These are phyloP conservation scores for Raja brachyura DNA, from an alignment of 2,113 vertebrate genomes.

Conservation along the genomic window DNA sequence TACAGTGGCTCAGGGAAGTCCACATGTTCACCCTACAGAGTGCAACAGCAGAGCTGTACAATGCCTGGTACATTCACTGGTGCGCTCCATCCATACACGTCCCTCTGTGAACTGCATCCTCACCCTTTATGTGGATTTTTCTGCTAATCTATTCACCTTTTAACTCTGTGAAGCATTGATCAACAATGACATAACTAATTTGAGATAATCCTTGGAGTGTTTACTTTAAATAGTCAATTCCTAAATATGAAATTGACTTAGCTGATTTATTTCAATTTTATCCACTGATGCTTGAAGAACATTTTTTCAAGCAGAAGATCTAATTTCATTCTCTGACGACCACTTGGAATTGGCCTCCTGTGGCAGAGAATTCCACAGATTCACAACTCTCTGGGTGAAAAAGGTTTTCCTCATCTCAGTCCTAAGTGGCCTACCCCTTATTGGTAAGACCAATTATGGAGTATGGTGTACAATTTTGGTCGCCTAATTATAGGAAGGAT, in stretches of 20 bases:
- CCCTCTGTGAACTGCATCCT: neutral
- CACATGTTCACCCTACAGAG: neutral
- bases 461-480: too few species aligned
- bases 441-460: too few species aligned
- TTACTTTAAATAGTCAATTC: neutral
- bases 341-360: too few species aligned
- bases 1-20: neutral
- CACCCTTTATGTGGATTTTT: neutral
- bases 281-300: neutral
- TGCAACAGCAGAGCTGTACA: neutral
- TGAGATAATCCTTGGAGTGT: neutral
- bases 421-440: too few species aligned
- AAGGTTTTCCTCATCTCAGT: too few species aligned
- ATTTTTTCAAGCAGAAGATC: neutral
- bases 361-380: too few species aligned
- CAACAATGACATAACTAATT: neutral
- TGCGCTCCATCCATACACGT: neutral
- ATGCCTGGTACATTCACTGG: neutral
- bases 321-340: neutral
- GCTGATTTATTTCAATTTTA: neutral
- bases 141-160: neutral
- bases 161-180: neutral
- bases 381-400: too few species aligned
- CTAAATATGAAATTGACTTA: neutral
- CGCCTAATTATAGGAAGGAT: too few species aligned